These are phyloP conservation scores for Pica pica DNA, from an alignment of 2,113 vertebrate species.

Conservation along the genomic window DNA sequence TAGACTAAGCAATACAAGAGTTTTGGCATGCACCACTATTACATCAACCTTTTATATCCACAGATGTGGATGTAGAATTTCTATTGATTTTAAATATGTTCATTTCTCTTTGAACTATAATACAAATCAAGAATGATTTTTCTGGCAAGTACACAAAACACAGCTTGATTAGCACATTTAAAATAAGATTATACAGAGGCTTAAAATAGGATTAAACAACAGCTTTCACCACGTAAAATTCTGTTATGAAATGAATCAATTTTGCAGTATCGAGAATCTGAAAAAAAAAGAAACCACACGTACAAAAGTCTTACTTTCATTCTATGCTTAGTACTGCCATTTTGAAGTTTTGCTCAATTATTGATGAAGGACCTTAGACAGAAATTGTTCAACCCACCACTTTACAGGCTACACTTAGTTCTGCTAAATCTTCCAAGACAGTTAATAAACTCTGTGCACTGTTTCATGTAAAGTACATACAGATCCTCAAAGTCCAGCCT, in stretches of 20 bases:
- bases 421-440: conserved; percentile 6
- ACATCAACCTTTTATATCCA: background rate
- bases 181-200: background rate
- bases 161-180: background rate
- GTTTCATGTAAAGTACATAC: background rate
- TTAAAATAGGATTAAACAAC: background rate
- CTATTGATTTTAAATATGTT: background rate
- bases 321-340: background rate
- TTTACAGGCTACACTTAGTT: background rate
- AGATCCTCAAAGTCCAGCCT: background rate
- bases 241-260: background rate
- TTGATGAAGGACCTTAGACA: background rate
- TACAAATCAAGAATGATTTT: background rate
- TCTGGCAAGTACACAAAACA: background rate
- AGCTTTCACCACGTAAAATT: background rate
- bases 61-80: background rate
- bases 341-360: background rate
- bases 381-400: background rate
- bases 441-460: background rate
- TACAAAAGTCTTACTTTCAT: background rate
- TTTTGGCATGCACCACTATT: background rate
- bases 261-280: background rate
- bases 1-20: background rate
- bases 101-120: background rate
- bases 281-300: background rate